Conservation (phyloP, 2,113 vertebrate species). For the Notothenia coriiceps region DNA sequence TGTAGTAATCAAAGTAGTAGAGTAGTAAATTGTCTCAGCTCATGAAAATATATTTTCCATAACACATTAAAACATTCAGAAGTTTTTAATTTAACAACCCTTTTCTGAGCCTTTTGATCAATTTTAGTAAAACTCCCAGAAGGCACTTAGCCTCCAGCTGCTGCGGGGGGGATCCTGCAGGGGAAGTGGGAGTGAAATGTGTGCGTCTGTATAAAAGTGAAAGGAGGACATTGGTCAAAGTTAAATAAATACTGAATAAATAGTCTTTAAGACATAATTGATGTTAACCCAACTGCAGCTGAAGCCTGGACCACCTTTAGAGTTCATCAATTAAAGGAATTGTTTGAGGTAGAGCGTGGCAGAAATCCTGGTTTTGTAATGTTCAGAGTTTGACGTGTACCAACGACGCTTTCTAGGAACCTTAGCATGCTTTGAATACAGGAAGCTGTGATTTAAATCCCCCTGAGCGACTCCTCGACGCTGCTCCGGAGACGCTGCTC, state of each 20-base stretch:
- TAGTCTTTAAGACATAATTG: not conserved
- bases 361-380: not conserved
- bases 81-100: not conserved
- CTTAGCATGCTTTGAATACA: not conserved
- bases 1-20: too few relatives aligned
- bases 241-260: slow-evolving; percentile 32
- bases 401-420: slow-evolving; percentile 2
- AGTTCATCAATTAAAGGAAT: not conserved
- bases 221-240: not conserved
- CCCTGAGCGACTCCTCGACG: not conserved
- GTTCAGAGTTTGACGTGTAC: not conserved
- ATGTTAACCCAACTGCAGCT: not conserved
- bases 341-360: slow-evolving; percentile 9
- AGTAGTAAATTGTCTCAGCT: too few relatives aligned
- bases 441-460: not conserved
- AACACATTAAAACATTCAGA: slow-evolving; percentile 1
- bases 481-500: not conserved
- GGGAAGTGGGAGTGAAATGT: not conserved
- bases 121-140: not conserved
- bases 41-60: not conserved
- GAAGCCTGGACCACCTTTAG: not conserved
- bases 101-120: not conserved
- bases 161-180: not conserved
- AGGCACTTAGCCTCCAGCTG: too few relatives aligned
- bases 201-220: not conserved